Evolutionary conservation across 2,888 invertebrate species (phyloP), one percentile per base, ranked within the genome.

Genomic region (Syrista parreyssii): DNA sequence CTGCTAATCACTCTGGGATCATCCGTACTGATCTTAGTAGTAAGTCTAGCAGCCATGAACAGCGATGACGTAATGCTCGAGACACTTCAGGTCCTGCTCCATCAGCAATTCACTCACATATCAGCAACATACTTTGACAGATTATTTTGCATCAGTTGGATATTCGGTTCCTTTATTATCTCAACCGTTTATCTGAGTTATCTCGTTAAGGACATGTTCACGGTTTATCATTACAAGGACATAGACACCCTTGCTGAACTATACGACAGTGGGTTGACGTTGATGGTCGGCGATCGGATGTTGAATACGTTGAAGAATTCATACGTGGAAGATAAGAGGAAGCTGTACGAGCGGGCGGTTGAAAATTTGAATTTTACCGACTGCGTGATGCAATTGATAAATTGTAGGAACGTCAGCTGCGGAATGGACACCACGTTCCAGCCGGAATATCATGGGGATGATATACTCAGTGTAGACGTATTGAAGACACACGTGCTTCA

Each of bases 221-320:
- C 69, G 32, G 80, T 79, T 11, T 69, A 74, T 1, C 68, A 40
- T 32, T 75, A 76, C 34, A 73, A 32, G 11, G 77, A 76, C n/a
- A 79, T 84, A n/a, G 79, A 79, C 15, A 83, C 79, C 6, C 75
- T 83, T 4, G 68, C 79, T 11, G 80, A 83, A 32, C 36, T 84
- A 1, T 68, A 36, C 12, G 69, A 74, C 4, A 84, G 82, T 34
- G 74, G 78, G 2, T 55, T 84, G 68, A 82, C 79, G 3, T 72
- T 82, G 4, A 68, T 83, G 68, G 74, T 79, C n/a, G 79, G 80
- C 4, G 76, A 73, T 2, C 76, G 69, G n/a, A 79, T 82, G 74
- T 71, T 80, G 23, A 33, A 79, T 9, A 75, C 74, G 1, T 76
- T 83, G 15, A 82, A 78, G 12, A 72, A 74, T 12, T 82, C 83